Percentiles rank a stretch among this genome's conserved stretches.
Evolutionary conservation across 2,888 invertebrate species (phyloP).

Genomic region (Palloptera scutellata): DNA sequence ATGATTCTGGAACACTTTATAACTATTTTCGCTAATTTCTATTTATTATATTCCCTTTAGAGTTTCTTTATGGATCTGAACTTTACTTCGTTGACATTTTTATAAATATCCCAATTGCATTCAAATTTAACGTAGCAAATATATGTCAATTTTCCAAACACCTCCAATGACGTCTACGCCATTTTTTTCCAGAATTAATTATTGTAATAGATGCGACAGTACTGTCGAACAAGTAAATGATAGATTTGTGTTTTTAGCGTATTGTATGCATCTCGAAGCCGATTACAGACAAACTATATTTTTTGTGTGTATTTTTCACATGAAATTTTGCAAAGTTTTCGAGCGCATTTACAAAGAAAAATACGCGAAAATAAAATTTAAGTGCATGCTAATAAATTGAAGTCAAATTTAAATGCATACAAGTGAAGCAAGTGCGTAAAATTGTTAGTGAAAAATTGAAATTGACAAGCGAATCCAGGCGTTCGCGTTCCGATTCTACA

Average conservation of each 20-base stretch:
- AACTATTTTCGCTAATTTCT: too few relatives aligned
- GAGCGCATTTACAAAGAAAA: conserved; percentile 5
- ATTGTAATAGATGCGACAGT: conserved; percentile 15
- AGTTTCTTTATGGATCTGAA: too few relatives aligned
- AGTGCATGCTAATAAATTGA: conserved; percentile 15
- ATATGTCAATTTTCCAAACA: conserved; percentile 27
- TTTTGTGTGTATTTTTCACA: conserved; percentile 36
- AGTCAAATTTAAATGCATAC: conserved; percentile 18
- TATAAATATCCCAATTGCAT: too few relatives aligned
- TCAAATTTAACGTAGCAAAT: too few relatives aligned
- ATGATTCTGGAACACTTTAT: too few relatives aligned
- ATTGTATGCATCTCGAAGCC: conserved; percentile 31
- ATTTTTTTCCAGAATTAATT: conserved; percentile 23
- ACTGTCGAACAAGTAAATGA: conserved; percentile 29
- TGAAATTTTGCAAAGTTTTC: conserved; percentile 27
- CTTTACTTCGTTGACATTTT: too few relatives aligned
- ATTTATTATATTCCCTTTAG: too few relatives aligned
- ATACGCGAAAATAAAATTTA: conserved; percentile 31
- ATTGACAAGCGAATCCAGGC: conserved; percentile 42
- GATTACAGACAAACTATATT: conserved; percentile 35
- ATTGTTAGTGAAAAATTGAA: conserved; percentile 36
- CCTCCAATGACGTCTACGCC: conserved; percentile 35
- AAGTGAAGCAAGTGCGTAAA: conserved; percentile 28
- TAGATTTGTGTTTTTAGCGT: conserved; percentile 25
- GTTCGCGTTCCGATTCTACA: conserved; percentile 39